Conservation (phyloP, 2,113 vertebrate species). For the Peromyscus leucopus region DNA sequence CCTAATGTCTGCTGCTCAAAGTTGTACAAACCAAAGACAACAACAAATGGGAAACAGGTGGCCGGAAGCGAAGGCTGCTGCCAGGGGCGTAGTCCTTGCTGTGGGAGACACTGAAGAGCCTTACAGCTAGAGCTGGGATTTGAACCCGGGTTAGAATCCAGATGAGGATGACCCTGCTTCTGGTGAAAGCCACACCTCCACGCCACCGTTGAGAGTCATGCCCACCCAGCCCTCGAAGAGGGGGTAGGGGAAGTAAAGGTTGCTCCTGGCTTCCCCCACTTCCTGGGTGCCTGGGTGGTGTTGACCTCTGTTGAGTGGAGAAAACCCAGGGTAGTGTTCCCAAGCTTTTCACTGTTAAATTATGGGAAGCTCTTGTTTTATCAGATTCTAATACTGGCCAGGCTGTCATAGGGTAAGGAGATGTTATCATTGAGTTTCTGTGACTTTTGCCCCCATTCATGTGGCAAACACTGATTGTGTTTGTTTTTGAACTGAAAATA, state of each 20-base stretch:
- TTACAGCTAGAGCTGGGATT: neutral
- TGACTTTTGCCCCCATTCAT: slow-evolving; percentile 77
- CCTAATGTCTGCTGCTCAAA: neutral
- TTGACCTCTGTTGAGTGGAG: neutral
- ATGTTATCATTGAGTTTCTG: slow-evolving; percentile 79
- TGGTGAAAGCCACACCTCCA: neutral
- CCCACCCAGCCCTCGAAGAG: accelerated
- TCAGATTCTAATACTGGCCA: slow-evolving; percentile 50
- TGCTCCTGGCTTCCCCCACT: neutral
- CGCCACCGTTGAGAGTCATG: accelerated
- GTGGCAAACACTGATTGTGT: slow-evolving; percentile 79
- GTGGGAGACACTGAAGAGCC: neutral
- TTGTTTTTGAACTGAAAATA: slow-evolving; percentile 72
- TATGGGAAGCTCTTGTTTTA: slow-evolving; percentile 50
- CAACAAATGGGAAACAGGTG: neutral
- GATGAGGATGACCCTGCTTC: neutral
- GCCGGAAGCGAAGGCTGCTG: neutral
- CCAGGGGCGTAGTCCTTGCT: neutral
- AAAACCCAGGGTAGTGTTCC: neutral
- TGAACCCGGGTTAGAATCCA: neutral
- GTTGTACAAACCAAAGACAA: neutral
- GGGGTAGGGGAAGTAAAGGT: accelerated
- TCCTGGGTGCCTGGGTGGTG: neutral
- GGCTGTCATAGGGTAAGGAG: slow-evolving; percentile 50
- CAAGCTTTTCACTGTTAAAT: slow-evolving; percentile 32